A percentile compares a stretch with the other conserved stretches of the same genome.
These are phyloP conservation scores for Glaucopsyche alexis DNA, from an alignment of 2,888 invertebrate genomes.

Conservation along the genomic window DNA sequence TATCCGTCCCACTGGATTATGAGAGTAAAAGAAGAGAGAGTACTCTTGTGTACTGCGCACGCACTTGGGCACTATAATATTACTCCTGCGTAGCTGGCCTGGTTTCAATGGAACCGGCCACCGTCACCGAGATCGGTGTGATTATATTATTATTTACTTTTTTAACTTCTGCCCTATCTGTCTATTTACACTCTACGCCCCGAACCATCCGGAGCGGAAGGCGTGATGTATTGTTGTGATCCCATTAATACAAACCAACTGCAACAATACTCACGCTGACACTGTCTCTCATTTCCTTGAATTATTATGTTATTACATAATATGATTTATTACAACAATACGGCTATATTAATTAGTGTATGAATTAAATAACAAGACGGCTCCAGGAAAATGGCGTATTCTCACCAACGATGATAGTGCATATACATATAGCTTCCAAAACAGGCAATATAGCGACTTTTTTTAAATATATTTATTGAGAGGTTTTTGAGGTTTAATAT, in stretches of 20 bases:
- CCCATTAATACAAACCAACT: conserved; percentile 13
- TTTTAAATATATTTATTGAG: too few relatives aligned
- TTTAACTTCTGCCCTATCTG: neutral
- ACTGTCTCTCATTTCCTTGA: conserved; percentile 25
- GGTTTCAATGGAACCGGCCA: too few relatives aligned
- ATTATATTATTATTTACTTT: neutral
- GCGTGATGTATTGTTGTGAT: conserved; percentile 27
- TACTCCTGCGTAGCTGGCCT: too few relatives aligned
- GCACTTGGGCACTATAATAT: too few relatives aligned
- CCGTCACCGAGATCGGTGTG: too few relatives aligned
- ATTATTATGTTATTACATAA: conserved; percentile 29
- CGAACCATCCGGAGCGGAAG: conserved; percentile 7
- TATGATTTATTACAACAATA: conserved; percentile 24
- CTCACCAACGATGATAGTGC: neutral
- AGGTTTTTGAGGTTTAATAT: too few relatives aligned
- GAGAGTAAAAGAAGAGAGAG: too few relatives aligned
- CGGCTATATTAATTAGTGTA: neutral
- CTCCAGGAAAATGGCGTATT: neutral
- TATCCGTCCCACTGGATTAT: too few relatives aligned
- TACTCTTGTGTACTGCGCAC: too few relatives aligned
- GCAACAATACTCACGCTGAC: conserved; percentile 25
- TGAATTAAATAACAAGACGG: neutral
- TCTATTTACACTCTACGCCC: neutral
- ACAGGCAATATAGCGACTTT: too few relatives aligned
- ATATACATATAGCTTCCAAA: neutral